phyloP scores from a whole-genome alignment of 2,888 invertebrate genomes.

The Hanleya hanleyi region DNA sequence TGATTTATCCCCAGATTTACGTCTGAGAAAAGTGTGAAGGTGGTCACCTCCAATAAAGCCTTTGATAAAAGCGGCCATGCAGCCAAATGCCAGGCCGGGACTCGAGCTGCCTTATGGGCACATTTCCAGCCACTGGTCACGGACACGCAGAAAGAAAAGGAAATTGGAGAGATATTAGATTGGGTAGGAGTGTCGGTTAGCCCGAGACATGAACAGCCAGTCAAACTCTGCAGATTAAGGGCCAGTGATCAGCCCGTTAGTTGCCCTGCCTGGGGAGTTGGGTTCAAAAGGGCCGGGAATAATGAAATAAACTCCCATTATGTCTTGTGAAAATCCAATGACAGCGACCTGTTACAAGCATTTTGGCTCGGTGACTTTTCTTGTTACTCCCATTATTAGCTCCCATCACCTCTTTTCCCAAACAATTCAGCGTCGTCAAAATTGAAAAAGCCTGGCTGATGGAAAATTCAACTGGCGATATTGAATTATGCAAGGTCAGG shows the following conservation, averaged over 20 bases:
- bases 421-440: too few species aligned
- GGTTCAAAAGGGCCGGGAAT: too few species aligned
- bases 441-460: too few species aligned
- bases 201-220: too few species aligned
- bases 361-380: too few species aligned
- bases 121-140: background rate
- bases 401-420: too few species aligned
- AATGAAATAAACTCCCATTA: background rate
- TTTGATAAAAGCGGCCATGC: background rate
- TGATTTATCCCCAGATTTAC: background rate
- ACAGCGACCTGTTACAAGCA: too few species aligned
- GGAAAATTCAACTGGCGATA: too few species aligned
- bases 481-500: too few species aligned
- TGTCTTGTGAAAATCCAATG: too few species aligned
- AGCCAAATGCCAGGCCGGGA: background rate
- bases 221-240: background rate
- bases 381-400: too few species aligned
- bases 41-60: background rate
- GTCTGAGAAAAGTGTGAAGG: background rate
- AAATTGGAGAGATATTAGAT: background rate
- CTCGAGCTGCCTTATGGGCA: background rate
- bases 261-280: background rate
- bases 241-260: background rate
- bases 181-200: too few species aligned
- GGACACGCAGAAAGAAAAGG: background rate